phyloP scores from a whole-genome alignment of 2,113 vertebrate genomes.

The Calyptomena viridis region DNA sequence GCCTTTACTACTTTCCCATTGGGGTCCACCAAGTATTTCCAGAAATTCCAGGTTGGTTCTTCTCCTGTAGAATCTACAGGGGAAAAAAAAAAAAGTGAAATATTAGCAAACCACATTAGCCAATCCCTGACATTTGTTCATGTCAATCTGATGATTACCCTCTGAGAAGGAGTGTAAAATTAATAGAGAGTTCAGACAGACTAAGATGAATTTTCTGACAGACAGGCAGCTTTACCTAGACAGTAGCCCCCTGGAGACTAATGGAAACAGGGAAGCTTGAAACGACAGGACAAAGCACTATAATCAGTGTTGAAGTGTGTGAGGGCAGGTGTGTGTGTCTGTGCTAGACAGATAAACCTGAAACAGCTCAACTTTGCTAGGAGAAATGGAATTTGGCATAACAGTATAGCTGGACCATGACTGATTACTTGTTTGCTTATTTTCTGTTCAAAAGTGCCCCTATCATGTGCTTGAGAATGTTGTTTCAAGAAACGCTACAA shows the following conservation, averaged over 20 bases:
- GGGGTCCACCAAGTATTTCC: slow-evolving; percentile 91
- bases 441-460: neutral
- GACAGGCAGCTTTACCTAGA: neutral
- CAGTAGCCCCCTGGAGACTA: neutral
- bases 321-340: neutral
- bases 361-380: neutral
- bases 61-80: slow-evolving; percentile 83
- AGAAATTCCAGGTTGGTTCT: slow-evolving; percentile 98
- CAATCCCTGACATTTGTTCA: neutral
- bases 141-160: neutral
- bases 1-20: slow-evolving; percentile 86
- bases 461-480: neutral
- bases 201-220: slow-evolving; percentile 9
- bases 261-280: neutral
- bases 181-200: neutral
- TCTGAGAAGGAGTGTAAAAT: neutral
- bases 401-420: neutral
- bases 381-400: neutral
- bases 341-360: neutral
- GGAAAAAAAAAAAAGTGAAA: neutral
- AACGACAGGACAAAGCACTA: neutral
- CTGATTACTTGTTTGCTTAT: neutral
- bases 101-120: neutral
- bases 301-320: neutral
- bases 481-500: neutral